A percentile compares a stretch with the other conserved stretches of the same genome.
Evolutionary conservation across 2,797 vertebrate genomes (phyloP).

Genomic region (Pteropus rufus): DNA sequence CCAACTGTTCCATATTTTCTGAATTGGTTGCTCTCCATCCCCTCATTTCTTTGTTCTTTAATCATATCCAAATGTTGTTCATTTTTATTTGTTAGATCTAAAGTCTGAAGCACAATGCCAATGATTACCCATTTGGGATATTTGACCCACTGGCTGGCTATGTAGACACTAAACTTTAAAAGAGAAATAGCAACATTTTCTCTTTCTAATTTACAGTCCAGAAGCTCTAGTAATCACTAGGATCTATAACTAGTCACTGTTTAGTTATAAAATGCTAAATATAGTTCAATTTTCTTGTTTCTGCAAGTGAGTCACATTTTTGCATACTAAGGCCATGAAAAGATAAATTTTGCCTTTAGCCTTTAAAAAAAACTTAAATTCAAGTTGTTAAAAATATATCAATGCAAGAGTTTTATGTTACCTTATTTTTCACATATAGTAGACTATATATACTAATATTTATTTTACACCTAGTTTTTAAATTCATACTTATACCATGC

Average conservation of each 20-base stretch:
- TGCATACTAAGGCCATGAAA: neutral
- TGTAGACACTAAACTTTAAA: neutral
- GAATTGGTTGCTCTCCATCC: constrained; percentile 59
- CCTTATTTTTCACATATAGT: constrained; percentile 24
- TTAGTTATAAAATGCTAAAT: neutral
- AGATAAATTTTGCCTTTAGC: neutral
- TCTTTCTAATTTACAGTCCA: neutral
- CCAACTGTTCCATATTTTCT: constrained; percentile 73
- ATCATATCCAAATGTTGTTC: constrained; percentile 69
- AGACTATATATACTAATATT: neutral
- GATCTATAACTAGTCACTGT: neutral
- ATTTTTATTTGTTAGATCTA: constrained; percentile 61
- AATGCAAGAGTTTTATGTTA: neutral
- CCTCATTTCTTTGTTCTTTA: constrained; percentile 72
- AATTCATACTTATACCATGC: neutral
- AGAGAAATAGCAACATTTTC: neutral
- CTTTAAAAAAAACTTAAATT: neutral
- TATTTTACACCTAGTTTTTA: neutral
- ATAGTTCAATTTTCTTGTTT: constrained; percentile 5
- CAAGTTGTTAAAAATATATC: neutral
- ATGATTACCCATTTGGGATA: neutral
- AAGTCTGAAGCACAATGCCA: constrained; percentile 35
- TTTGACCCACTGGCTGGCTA: neutral
- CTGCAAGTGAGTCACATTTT: neutral
- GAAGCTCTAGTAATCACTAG: neutral